Percentiles rank a stretch among this genome's conserved stretches.
Evolutionary conservation across 2,888 invertebrate genomes (phyloP).

Genomic region (Carabus problematicus): DNA sequence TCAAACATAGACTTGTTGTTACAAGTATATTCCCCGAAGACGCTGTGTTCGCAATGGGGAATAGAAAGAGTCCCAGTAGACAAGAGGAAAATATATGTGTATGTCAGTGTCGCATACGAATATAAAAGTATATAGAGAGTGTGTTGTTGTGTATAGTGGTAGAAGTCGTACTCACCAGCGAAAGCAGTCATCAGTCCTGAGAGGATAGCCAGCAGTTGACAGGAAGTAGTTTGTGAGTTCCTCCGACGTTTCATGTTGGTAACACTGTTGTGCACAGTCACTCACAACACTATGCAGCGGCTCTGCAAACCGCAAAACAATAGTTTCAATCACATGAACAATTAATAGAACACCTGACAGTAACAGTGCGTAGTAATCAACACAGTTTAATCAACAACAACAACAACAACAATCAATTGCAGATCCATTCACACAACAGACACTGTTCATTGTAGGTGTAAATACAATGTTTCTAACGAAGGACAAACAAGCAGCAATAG

Average conservation of each 20-base stretch:
- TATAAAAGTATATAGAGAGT: conserved; percentile 33
- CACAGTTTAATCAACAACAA: conserved; percentile 7
- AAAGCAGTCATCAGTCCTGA: conserved; percentile 26
- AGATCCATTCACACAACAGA: not conserved
- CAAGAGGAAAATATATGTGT: not conserved
- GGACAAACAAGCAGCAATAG: not conserved
- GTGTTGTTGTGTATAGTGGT: conserved; percentile 15
- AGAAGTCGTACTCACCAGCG: conserved; percentile 18
- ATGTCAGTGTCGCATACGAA: conserved; percentile 18
- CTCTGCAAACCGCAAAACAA: conserved; percentile 33
- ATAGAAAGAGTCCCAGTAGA: not conserved
- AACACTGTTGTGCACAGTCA: conserved; percentile 10
- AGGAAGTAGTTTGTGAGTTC: conserved; percentile 1
- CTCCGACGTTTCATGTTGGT: conserved; percentile 35
- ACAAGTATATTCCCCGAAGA: too few relatives aligned
- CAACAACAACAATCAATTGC: not conserved
- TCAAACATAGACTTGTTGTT: too few relatives aligned
- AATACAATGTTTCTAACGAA: too few relatives aligned
- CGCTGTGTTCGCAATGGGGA: too few relatives aligned
- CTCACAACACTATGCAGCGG: conserved; percentile 31
- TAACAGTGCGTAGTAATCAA: conserved; percentile 3
- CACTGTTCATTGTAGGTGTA: not conserved
- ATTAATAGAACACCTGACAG: conserved; percentile 1
- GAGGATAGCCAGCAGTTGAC: conserved; percentile 24
- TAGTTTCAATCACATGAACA: conserved; percentile 29